Evolutionary conservation across 1,140 invertebrate genomes (phyloP), one percentile per base, ranked within the genome.

Genomic region (Chironomus striatipennis): DNA sequence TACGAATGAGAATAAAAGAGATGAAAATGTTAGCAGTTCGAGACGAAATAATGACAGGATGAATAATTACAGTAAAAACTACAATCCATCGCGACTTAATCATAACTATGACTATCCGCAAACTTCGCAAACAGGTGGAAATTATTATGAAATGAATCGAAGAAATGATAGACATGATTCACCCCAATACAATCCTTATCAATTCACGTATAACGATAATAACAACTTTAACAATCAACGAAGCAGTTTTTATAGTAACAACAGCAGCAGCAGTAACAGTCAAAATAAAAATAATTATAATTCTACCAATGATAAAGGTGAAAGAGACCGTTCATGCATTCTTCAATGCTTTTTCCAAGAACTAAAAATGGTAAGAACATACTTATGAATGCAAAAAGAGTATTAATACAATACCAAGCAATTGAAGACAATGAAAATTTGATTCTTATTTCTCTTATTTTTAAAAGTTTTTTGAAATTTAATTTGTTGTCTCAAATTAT

Each of bases 321-420:
- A 70, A 20, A 18, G 65, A 70, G 77, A 77, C 75, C 64, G 72
- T 17, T 73, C 81, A 4, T 87, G 85, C 76, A 82, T 85, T 4
- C 77, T 86, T 42, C 85, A 86, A 76, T 87, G 85, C 74, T 86
- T 87, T 76, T 81, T 87, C 76, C 84, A 86, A 75, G 82, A 86
- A 76, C 77, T 86, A 75, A 83, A 85, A 75, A 85, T 86, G 85
- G 85, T 85, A 79, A 77, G 76, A 17, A 18, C 24, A 9, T 7
- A 67, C 42, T 15, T 57, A 17, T 57, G 8, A 21, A 17, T 70
- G 47, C 65, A 5, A 34, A 5, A 34, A 34, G 24, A 34, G 24
- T 34, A 5, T 34, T 34, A 34, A 34, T 34, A 5, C 24, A 34
- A n/a, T n/a, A n/a, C n/a, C n/a, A n/a, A n/a, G n/a, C n/a, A n/a